These are phyloP conservation scores for Pseudeuparius sepicola DNA, from an alignment of 2,888 invertebrate genomes.

Conservation along the genomic window DNA sequence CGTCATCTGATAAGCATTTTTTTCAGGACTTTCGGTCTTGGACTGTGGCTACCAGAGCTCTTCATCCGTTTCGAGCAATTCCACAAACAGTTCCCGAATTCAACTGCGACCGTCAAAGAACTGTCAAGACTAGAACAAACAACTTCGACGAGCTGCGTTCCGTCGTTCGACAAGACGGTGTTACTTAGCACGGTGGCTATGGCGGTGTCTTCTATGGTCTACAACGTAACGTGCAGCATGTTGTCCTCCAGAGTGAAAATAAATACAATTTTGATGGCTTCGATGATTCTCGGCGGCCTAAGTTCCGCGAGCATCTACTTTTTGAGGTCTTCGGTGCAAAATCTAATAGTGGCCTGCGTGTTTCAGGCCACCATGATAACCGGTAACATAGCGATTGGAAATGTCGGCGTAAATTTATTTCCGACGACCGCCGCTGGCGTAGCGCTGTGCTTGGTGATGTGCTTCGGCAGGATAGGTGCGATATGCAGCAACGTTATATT, in stretches of 20 bases:
- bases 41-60: conserved; percentile 69
- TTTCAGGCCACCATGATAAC: conserved; percentile 43
- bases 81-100: conserved; percentile 40
- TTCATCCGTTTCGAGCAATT: conserved; percentile 48
- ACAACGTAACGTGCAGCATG: conserved; percentile 54
- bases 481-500: conserved; percentile 55
- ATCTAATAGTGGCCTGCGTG: conserved; percentile 46
- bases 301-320: conserved; percentile 52
- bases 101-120: conserved; percentile 41
- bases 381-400: conserved; percentile 39
- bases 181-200: conserved; percentile 58
- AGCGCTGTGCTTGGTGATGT: conserved; percentile 54
- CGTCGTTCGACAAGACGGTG: conserved; percentile 48
- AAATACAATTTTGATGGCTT: conserved; percentile 34
- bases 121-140: conserved; percentile 24
- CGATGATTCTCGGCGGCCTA: conserved; percentile 43
- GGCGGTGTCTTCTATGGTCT: conserved; percentile 53
- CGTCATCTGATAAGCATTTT: too few relatives aligned
- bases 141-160: conserved; percentile 37
- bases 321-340: conserved; percentile 43
- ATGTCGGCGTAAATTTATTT: conserved; percentile 35
- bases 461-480: conserved; percentile 55
- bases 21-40: conserved; percentile 56
- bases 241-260: conserved; percentile 37
- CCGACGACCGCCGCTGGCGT: conserved; percentile 45